phyloP scores from a whole-genome alignment of 2,888 invertebrate genomes.

The Acronicta psi region DNA sequence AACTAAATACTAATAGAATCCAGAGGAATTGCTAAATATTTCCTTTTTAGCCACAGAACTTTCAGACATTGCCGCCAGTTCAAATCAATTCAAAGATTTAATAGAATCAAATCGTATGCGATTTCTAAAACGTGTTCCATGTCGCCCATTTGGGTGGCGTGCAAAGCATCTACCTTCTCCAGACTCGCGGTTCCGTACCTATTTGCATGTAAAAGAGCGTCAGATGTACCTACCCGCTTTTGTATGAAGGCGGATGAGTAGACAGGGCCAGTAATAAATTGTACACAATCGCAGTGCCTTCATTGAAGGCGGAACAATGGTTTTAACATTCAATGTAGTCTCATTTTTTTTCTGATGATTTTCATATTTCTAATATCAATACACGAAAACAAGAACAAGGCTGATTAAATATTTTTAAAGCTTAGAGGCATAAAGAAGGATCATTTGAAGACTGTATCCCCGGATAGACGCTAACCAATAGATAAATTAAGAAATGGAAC shows the following conservation, averaged over 20 bases:
- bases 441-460: too few relatives aligned
- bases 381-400: neutral
- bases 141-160: conserved; percentile 64
- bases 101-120: conserved; percentile 79
- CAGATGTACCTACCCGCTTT: conserved; percentile 60
- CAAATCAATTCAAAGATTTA: conserved; percentile 53
- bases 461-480: too few relatives aligned
- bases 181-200: conserved; percentile 57
- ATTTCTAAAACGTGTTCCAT: conserved; percentile 80
- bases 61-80: neutral
- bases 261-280: conserved; percentile 63
- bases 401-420: neutral
- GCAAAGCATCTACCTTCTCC: conserved; percentile 32
- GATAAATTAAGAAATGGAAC: too few relatives aligned
- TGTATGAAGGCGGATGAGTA: conserved; percentile 64
- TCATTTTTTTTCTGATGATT: conserved; percentile 5
- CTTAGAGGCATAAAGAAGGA: too few relatives aligned
- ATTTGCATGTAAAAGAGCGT: conserved; percentile 81
- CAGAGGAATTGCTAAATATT: too few relatives aligned
- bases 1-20: too few relatives aligned
- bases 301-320: conserved; percentile 47
- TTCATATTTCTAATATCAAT: conserved; percentile 2
- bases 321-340: conserved; percentile 8
- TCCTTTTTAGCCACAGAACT: too few relatives aligned
- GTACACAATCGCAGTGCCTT: conserved; percentile 54